Percentiles rank a stretch among this genome's conserved stretches.
These are phyloP conservation scores for Pegea sp. DNA, from an alignment of 23 tunicate genomes.

Conservation along the genomic window DNA sequence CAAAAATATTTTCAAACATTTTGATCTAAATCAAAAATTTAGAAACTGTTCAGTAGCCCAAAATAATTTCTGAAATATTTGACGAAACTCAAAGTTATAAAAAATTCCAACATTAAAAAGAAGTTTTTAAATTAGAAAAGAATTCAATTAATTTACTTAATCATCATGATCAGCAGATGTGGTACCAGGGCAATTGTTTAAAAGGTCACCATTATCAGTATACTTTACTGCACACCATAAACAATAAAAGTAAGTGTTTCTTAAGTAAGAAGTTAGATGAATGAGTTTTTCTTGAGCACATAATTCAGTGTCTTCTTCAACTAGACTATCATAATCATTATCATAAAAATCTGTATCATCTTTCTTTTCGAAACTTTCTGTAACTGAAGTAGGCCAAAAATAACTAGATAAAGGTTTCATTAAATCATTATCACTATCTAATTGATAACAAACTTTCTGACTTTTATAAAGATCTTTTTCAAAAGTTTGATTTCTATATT, in stretches of 20 bases:
- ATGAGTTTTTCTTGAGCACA: conserved; percentile 28
- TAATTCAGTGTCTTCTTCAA: conserved; percentile 9
- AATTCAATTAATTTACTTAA: not conserved
- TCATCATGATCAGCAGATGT: conserved; percentile 51
- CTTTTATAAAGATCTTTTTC: conserved; percentile 59
- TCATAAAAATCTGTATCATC: not conserved
- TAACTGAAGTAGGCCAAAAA: conserved; percentile 38
- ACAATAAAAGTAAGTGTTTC: conserved; percentile 60
- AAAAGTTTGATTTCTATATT: conserved; percentile 12
- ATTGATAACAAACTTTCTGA: conserved; percentile 54
- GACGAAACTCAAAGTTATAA: too few species aligned
- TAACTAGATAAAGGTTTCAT: conserved; percentile 24
- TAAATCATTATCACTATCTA: conserved; percentile 13
- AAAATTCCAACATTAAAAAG: too few species aligned
- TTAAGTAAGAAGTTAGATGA: conserved; percentile 30
- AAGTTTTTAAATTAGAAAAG: too few species aligned
- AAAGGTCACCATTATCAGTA: conserved; percentile 29
- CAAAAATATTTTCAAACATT: too few species aligned
- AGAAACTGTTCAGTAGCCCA: too few species aligned
- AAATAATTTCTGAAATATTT: too few species aligned
- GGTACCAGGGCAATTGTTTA: conserved; percentile 62
- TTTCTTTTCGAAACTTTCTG: conserved; percentile 19
- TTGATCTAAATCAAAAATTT: too few species aligned
- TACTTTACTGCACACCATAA: conserved; percentile 70
- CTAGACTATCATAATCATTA: too few species aligned